These are phyloP conservation scores for Xenentodon cancila DNA, from an alignment of 2,797 vertebrate genomes.

Conservation along the genomic window DNA sequence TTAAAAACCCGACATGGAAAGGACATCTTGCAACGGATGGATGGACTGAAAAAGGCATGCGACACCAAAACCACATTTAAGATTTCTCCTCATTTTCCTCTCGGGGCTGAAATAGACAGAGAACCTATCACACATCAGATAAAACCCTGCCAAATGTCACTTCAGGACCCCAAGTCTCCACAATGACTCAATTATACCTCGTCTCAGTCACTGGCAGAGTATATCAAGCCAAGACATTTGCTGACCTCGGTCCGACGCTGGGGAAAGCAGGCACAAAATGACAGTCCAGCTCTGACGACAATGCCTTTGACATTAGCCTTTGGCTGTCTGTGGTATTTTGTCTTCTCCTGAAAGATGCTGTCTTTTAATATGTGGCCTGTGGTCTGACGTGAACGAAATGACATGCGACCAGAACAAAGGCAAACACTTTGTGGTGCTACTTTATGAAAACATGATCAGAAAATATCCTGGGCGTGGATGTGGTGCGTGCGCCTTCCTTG, in stretches of 20 bases:
- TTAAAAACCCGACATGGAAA: constrained; percentile 34
- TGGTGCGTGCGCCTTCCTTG: constrained; percentile 32
- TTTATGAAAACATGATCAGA: constrained; percentile 21
- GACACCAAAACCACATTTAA: constrained; percentile 45
- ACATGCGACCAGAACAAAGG: constrained; percentile 20
- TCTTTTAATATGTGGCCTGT: constrained; percentile 1
- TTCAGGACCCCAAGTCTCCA: constrained; percentile 50
- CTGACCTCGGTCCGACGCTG: constrained; percentile 58
- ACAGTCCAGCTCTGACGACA: constrained; percentile 41
- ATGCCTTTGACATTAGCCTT: constrained; percentile 67
- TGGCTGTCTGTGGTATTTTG: constrained; percentile 53
- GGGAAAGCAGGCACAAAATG: constrained; percentile 55
- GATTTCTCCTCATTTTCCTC: constrained; percentile 36
- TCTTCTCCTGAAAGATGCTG: constrained; percentile 35
- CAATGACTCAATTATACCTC: constrained; percentile 73
- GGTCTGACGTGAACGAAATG: constrained; percentile 13
- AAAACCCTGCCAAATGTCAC: constrained; percentile 53
- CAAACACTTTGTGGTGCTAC: constrained; percentile 6
- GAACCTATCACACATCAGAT: constrained; percentile 43
- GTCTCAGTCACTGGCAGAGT: constrained; percentile 56
- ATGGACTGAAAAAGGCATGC: constrained; percentile 41
- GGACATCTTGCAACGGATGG: constrained; percentile 10
- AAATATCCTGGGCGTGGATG: constrained; percentile 43
- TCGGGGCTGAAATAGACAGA: constrained; percentile 36
- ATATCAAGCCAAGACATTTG: constrained; percentile 48